A percentile compares a stretch with the other conserved stretches of the same genome.
Conservation (phyloP, 2,888 invertebrate species). For the Itoplectis maculator region DNA sequence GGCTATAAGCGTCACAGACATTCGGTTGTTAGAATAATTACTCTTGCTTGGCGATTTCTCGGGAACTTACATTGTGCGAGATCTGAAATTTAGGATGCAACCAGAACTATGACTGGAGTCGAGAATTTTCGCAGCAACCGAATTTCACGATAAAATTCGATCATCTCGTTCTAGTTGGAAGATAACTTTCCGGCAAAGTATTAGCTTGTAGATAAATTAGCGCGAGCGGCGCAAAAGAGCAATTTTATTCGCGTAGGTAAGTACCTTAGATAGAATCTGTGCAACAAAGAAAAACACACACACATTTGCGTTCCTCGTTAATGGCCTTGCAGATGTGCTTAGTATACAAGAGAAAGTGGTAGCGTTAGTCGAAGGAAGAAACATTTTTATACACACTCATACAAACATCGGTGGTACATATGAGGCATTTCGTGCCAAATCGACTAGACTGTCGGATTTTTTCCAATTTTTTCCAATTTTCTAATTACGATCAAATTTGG, state of each 20-base stretch:
- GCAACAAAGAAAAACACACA: constrained; percentile 12
- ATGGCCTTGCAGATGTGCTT: constrained; percentile 53
- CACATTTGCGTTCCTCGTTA: constrained; percentile 50
- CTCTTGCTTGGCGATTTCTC: neutral
- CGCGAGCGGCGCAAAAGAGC: constrained; percentile 33
- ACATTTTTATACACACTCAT: constrained; percentile 44
- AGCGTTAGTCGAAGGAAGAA: constrained; percentile 10
- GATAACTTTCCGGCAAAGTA: constrained; percentile 26
- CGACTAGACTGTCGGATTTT: no score
- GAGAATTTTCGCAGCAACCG: neutral
- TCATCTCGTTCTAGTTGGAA: neutral
- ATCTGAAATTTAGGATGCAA: neutral
- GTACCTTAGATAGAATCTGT: constrained; percentile 37
- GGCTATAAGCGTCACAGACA: neutral
- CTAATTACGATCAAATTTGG: no score
- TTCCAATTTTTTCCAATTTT: no score
- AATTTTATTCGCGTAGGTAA: constrained; percentile 41
- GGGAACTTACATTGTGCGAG: neutral
- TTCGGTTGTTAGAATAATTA: neutral
- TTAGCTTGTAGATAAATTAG: constrained; percentile 38
- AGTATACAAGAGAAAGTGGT: constrained; percentile 30
- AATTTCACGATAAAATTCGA: constrained; percentile 3
- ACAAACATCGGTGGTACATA: constrained; percentile 23
- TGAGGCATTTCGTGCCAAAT: no score
- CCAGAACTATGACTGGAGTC: no score